A percentile compares a stretch with the other conserved stretches of the same genome.
Evolutionary conservation across 2,113 vertebrate species (phyloP).

Genomic region (Sylvilagus bachmani): DNA sequence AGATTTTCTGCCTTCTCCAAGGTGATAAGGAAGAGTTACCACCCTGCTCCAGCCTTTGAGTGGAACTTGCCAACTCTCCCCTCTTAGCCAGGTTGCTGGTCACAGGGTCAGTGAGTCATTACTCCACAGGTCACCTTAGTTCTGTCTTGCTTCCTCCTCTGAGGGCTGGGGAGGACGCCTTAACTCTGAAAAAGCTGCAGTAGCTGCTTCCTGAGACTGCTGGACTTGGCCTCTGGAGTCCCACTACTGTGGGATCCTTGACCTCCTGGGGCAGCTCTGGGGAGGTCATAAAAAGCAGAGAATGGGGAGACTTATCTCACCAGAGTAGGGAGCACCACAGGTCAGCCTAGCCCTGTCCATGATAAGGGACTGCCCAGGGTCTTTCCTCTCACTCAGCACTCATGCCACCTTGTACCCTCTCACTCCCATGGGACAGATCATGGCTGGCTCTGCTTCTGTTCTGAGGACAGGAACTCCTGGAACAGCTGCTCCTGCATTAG

Average conservation of each 20-base stretch:
- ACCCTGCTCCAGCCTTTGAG: not conserved
- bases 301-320: not conserved
- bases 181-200: slow-evolving; percentile 47
- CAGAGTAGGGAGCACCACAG: not conserved
- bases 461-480: slow-evolving; percentile 69
- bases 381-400: not conserved
- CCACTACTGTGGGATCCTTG: not conserved
- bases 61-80: slow-evolving; percentile 1
- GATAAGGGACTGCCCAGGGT: not conserved
- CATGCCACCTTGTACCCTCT: not conserved
- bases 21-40: not conserved
- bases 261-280: slow-evolving; percentile 10
- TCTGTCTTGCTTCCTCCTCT: not conserved
- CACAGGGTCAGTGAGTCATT: not conserved
- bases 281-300: not conserved
- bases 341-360: not conserved
- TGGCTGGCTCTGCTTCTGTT: slow-evolving; percentile 56
- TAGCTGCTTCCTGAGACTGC: not conserved
- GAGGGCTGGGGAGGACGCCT: not conserved
- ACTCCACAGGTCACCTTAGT: not conserved
- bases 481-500: slow-evolving; percentile 70
- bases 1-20: slow-evolving; percentile 11
- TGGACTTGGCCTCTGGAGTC: not conserved
- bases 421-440: slow-evolving; percentile 35
- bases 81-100: not conserved